phyloP scores from a whole-genome alignment of 1,140 invertebrate genomes.

The Caenorhabditis elegans region WBcel235 BX284604.4:17482001-17482500 shows the following conservation, averaged over 20 bases:
- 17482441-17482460: neutral
- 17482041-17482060: neutral
- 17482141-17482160: too few relatives aligned
- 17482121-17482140: too few relatives aligned
- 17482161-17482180: too few relatives aligned
- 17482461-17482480: neutral
- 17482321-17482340: neutral
- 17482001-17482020: neutral
- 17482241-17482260: too few relatives aligned
- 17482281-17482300: too few relatives aligned
- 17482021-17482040: neutral
- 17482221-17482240: too few relatives aligned
- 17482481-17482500: neutral
- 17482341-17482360: constrained; percentile 3
- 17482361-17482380: neutral
- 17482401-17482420: constrained; percentile 5
- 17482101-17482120: too few relatives aligned
- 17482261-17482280: too few relatives aligned
- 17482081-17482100: too few relatives aligned
- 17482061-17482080: neutral
- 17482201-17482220: too few relatives aligned
- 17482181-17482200: too few relatives aligned
- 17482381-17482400: too few relatives aligned
- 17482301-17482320: neutral
- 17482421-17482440: neutral